phyloP scores from a whole-genome alignment of 2,888 invertebrate species.

The Dysmachus trigonus region DNA sequence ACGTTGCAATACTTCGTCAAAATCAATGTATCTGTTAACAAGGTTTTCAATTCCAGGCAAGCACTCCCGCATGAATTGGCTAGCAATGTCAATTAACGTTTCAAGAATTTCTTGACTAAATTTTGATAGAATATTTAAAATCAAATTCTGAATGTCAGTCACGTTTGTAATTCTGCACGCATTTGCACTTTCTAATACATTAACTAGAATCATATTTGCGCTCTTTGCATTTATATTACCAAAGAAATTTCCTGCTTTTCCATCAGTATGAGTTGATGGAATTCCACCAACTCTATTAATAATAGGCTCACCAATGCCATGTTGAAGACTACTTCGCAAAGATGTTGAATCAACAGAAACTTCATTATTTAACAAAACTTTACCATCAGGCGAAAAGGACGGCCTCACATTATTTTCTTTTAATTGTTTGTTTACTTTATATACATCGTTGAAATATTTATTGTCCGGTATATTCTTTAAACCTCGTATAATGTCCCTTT shows the following conservation, averaged over 20 bases:
- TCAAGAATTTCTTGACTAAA: neutral
- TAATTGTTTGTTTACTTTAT: conserved; percentile 53
- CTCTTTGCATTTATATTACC: neutral
- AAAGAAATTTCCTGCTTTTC: neutral
- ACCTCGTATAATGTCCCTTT: conserved; percentile 58
- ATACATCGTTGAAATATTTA: conserved; percentile 59
- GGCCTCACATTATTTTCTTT: conserved; percentile 53
- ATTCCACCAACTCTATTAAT: conserved; percentile 55
- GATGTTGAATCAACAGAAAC: conserved; percentile 53
- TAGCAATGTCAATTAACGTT: neutral
- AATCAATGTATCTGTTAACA: neutral
- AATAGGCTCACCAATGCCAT: conserved; percentile 56
- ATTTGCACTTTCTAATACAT: neutral
- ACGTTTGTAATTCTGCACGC: neutral
- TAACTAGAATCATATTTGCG: neutral
- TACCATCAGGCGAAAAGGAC: conserved; percentile 55
- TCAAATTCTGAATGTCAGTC: neutral
- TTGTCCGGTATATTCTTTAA: conserved; percentile 58
- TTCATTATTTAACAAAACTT: conserved; percentile 57
- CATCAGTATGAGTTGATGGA: conserved; percentile 49
- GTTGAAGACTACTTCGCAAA: conserved; percentile 58
- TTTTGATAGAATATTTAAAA: neutral
- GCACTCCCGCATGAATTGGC: neutral
- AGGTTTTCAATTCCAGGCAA: neutral
- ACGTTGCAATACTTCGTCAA: neutral